phyloP scores from a whole-genome alignment of 2,113 vertebrate species.

The Gymnarchus niloticus region DNA sequence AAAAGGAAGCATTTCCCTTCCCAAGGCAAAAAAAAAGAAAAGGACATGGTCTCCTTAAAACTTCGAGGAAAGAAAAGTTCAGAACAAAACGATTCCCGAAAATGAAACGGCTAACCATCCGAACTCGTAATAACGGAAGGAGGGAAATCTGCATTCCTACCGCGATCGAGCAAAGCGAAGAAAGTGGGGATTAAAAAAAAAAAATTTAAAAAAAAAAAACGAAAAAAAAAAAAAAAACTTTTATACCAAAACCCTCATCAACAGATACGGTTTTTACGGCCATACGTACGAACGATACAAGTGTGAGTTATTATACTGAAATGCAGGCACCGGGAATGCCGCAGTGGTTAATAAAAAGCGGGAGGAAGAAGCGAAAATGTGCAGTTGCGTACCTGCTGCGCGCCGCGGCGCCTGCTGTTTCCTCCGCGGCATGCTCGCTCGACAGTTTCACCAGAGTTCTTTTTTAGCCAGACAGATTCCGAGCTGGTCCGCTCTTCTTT shows the following conservation, averaged over 20 bases:
- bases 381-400: slow-evolving; percentile 81
- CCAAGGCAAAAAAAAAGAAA: not conserved
- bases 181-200: too few relatives aligned
- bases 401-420: slow-evolving; percentile 98
- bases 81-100: slow-evolving; percentile 11
- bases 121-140: not conserved
- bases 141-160: not conserved
- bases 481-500: slow-evolving; percentile 68
- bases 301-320: not conserved
- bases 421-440: slow-evolving; percentile 88
- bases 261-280: not conserved
- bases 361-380: slow-evolving; percentile 29
- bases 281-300: not conserved
- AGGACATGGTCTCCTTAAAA: not conserved
- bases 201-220: not conserved
- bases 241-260: slow-evolving; percentile 14
- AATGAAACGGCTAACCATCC: not conserved
- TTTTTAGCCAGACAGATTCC: slow-evolving; percentile 70
- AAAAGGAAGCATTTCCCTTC: slow-evolving; percentile 1
- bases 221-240: slow-evolving; percentile 11
- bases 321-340: not conserved
- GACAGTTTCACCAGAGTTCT: slow-evolving; percentile 59
- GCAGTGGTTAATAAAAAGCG: slow-evolving; percentile 8
- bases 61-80: slow-evolving; percentile 15
- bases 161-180: not conserved